These are phyloP conservation scores for Patella pellucida DNA, from an alignment of 2,888 invertebrate species.

Conservation along the genomic window DNA sequence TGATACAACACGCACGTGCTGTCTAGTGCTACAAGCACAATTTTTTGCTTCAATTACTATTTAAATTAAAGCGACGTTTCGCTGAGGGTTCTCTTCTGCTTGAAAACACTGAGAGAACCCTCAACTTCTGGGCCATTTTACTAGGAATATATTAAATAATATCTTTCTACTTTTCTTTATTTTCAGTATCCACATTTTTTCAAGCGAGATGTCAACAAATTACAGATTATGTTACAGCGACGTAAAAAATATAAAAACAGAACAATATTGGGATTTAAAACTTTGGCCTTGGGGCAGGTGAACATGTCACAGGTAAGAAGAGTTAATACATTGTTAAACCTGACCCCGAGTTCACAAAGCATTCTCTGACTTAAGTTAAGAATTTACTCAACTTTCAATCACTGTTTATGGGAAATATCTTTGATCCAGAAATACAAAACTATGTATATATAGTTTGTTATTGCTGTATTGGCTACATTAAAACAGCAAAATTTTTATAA, in stretches of 20 bases:
- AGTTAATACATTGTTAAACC: neutral
- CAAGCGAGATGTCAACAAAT: slow-evolving; percentile 95
- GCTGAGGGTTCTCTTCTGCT: too few relatives aligned
- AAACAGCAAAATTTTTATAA: too few relatives aligned
- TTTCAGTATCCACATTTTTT: slow-evolving; percentile 94
- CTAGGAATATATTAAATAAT: neutral
- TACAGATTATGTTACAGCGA: slow-evolving; percentile 94
- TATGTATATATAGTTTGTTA: neutral
- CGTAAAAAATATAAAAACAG: slow-evolving; percentile 98
- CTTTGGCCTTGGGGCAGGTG: slow-evolving; percentile 94
- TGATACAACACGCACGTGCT: too few relatives aligned
- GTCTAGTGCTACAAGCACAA: too few relatives aligned
- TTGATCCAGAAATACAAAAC: too few relatives aligned
- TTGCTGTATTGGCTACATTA: too few relatives aligned
- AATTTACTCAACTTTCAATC: too few relatives aligned
- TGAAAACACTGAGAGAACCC: too few relatives aligned
- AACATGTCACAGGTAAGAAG: slow-evolving; percentile 68
- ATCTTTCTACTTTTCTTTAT: neutral
- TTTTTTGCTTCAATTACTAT: too few relatives aligned
- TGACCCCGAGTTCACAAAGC: too few relatives aligned
- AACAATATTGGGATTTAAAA: slow-evolving; percentile 96
- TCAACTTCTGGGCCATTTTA: neutral
- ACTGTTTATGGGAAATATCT: neutral
- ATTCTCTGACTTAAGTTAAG: too few relatives aligned
- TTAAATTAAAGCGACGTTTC: too few relatives aligned